Conservation (phyloP, 2,888 invertebrate species). For the Ctena decussata region DNA sequence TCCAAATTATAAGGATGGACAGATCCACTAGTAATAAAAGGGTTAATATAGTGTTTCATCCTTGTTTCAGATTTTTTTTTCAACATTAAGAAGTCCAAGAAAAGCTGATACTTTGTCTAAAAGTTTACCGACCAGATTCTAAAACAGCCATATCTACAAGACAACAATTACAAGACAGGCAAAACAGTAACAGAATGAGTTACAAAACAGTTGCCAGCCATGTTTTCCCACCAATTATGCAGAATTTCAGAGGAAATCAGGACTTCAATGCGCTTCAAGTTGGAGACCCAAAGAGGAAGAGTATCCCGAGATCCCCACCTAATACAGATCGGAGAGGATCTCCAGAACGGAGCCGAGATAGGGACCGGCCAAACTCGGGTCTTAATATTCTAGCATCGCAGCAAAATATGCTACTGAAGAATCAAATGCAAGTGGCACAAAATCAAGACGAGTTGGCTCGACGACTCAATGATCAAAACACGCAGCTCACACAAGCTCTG, state of each 20-base stretch:
- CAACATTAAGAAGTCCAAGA: too few relatives aligned
- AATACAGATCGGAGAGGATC: neutral
- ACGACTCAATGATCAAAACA: slow-evolving; percentile 52
- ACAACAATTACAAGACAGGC: neutral
- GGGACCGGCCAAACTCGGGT: neutral
- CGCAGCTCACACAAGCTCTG: slow-evolving; percentile 48
- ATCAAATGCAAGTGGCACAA: slow-evolving; percentile 77
- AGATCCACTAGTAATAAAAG: too few relatives aligned
- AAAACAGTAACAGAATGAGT: slow-evolving; percentile 42
- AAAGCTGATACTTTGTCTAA: too few relatives aligned
- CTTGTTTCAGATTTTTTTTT: too few relatives aligned
- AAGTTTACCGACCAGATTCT: too few relatives aligned
- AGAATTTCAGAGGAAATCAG: slow-evolving; percentile 55
- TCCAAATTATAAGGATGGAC: too few relatives aligned
- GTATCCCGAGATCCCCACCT: slow-evolving; percentile 1
- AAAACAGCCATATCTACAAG: too few relatives aligned
- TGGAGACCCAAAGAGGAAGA: slow-evolving; percentile 42
- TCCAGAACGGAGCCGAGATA: neutral
- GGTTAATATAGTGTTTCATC: too few relatives aligned
- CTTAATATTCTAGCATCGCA: neutral
- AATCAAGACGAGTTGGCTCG: slow-evolving; percentile 57
- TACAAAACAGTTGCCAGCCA: slow-evolving; percentile 36
- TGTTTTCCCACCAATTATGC: slow-evolving; percentile 27
- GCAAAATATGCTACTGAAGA: slow-evolving; percentile 79
- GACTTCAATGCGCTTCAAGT: slow-evolving; percentile 73